phyloP scores from a whole-genome alignment of 2,888 invertebrate species.

The Campoplex capitator region DNA sequence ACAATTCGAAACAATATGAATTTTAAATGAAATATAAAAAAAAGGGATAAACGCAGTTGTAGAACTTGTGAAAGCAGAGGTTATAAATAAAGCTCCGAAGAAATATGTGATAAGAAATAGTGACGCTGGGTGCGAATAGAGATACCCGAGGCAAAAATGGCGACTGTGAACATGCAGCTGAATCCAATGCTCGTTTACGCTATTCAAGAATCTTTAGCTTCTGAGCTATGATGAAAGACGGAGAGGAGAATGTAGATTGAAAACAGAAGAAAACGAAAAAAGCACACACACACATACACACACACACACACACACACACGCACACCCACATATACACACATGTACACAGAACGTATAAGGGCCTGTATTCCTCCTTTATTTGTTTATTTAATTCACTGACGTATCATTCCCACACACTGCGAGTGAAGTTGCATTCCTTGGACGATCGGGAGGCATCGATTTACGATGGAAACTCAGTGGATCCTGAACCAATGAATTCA shows the following conservation, averaged over 20 bases:
- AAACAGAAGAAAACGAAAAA: neutral
- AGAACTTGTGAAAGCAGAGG: conserved; percentile 29
- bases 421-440: conserved; percentile 76
- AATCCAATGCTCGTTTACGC: conserved; percentile 30
- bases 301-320: too few relatives aligned
- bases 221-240: conserved; percentile 59
- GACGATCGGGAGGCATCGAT: conserved; percentile 66
- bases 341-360: conserved; percentile 19
- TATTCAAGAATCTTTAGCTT: conserved; percentile 54
- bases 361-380: conserved; percentile 29
- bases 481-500: conserved; percentile 57
- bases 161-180: conserved; percentile 44
- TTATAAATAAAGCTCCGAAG: conserved; percentile 24
- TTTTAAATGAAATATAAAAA: conserved; percentile 5
- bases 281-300: too few relatives aligned
- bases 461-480: conserved; percentile 51
- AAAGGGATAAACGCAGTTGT: conserved; percentile 18
- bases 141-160: conserved; percentile 52
- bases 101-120: conserved; percentile 68
- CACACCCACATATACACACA: neutral
- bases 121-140: conserved; percentile 57
- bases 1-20: conserved; percentile 22
- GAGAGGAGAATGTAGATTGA: conserved; percentile 26
- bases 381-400: conserved; percentile 56
- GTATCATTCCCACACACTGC: conserved; percentile 75